phyloP scores from a whole-genome alignment of 2,797 vertebrate species.

The Ctenosaura bakeri region DNA sequence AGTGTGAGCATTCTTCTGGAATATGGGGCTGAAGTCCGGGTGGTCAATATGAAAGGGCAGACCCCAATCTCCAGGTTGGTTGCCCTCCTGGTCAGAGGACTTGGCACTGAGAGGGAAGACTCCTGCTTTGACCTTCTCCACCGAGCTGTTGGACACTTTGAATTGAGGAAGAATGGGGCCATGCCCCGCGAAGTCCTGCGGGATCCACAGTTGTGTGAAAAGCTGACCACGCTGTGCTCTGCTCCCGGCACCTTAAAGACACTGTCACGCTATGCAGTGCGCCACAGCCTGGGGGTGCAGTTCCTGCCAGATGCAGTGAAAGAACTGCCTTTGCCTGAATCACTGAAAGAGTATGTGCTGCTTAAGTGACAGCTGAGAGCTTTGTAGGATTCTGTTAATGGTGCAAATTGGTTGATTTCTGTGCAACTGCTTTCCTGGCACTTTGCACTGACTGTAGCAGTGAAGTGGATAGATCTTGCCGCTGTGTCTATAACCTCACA shows the following conservation, averaged over 20 bases:
- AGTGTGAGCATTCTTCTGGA: slow-evolving; percentile 93
- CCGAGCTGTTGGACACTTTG: slow-evolving; percentile 88
- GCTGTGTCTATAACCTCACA: neutral
- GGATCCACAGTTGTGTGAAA: slow-evolving; percentile 91
- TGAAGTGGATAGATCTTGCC: neutral
- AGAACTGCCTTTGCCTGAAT: slow-evolving; percentile 92
- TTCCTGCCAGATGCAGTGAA: slow-evolving; percentile 92
- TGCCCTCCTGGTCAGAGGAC: slow-evolving; percentile 90
- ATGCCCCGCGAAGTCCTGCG: slow-evolving; percentile 91
- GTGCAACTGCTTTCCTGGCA: neutral
- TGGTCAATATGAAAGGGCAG: slow-evolving; percentile 94
- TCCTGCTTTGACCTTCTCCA: slow-evolving; percentile 94
- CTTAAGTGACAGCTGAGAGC: slow-evolving; percentile 69
- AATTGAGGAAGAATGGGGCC: slow-evolving; percentile 88
- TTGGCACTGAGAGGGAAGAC: slow-evolving; percentile 93
- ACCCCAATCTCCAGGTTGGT: slow-evolving; percentile 92
- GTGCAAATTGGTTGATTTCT: neutral
- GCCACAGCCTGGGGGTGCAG: slow-evolving; percentile 89
- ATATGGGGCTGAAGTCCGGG: slow-evolving; percentile 91
- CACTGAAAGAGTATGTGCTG: slow-evolving; percentile 91
- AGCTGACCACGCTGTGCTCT: slow-evolving; percentile 88
- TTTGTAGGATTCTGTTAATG: neutral
- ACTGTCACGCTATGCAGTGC: slow-evolving; percentile 89
- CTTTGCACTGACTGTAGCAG: neutral
- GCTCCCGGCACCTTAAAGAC: slow-evolving; percentile 88